Base-by-base conservation (phyloP, 2,113 vertebrate species). In the Xenopus borealis region DNA sequence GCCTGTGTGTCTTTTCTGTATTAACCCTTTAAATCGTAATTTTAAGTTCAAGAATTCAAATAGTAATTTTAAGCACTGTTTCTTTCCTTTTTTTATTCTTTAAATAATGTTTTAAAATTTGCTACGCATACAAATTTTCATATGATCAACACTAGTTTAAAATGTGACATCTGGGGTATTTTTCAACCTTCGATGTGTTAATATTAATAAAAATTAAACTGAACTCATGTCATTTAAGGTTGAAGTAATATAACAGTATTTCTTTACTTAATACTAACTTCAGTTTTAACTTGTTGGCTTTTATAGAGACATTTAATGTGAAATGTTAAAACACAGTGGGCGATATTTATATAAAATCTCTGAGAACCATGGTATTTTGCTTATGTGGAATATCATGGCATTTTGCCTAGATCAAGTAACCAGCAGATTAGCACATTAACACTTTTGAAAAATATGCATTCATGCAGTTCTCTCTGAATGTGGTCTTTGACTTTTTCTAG, bases 341-440 rank as follows among this genome's bases (percentile, higher is more conserved):
- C 91, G 91, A 93, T 93, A 94, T 90, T 91, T 91, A 89, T 91
- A 86, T 79, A 84, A 89, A 89, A 89, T 87, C 83, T 89, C 86
- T 79, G 86, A 85, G 86, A 91, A 88, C 83, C 47, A n/a, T 88
- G 84, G 82, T 85, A 85, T 87, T 82, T 87, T 92, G 89, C 83
- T 93, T 87, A 82, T 84, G 85, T 81, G 80, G 82, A 90, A 90
- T 86, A 94, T 88, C 75, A 80, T 91, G 91, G 89, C 91, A 86
- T 88, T 84, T 86, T 91, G 91, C 91, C 94, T 95, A 92, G 93
- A 95, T 93, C 89, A 86, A 91, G 92, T 91, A 95, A 95, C 93
- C 90, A 93, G 92, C 90, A 95, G 93, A 96, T 96, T 98, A 96
- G 91, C 96, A 95, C 94, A 95, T 95, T 95, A 96, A 93, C 94